Conservation (phyloP, 2,888 invertebrate genomes). For the Parascotia fuliginaria region DNA sequence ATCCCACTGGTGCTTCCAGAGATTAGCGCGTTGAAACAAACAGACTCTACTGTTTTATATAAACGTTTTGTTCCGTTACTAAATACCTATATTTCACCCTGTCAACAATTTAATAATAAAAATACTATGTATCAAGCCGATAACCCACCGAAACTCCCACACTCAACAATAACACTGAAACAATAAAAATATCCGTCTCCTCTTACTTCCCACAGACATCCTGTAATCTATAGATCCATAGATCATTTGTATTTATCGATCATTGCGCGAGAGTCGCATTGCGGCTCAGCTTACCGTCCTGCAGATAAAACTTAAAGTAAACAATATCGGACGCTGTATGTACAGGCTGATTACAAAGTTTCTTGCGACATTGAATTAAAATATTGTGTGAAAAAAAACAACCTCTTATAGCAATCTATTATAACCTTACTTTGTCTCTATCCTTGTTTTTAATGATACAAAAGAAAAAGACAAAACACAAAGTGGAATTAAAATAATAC, state of each 20-base stretch:
- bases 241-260: constrained; percentile 48
- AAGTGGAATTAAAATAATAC: too few species aligned
- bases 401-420: too few species aligned
- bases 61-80: too few species aligned
- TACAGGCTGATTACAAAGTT: constrained; percentile 31
- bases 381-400: too few species aligned
- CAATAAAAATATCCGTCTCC: constrained; percentile 36
- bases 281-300: constrained; percentile 45
- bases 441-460: too few species aligned
- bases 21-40: too few species aligned
- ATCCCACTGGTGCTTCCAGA: too few species aligned
- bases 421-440: too few species aligned
- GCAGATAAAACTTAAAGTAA: constrained; percentile 46
- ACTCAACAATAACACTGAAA: constrained; percentile 13
- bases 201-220: constrained; percentile 45
- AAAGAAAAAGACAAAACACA: too few species aligned
- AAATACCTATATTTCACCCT: too few species aligned
- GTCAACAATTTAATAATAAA: not conserved
- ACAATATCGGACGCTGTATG: constrained; percentile 39
- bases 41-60: too few species aligned
- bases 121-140: not conserved
- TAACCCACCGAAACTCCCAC: constrained; percentile 3
- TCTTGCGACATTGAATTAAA: too few species aligned
- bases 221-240: constrained; percentile 44
- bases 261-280: constrained; percentile 46